A percentile compares a stretch with the other conserved stretches of the same genome.
Evolutionary conservation across 2,797 vertebrate species (phyloP).

Genomic region (Hydrophis major): DNA sequence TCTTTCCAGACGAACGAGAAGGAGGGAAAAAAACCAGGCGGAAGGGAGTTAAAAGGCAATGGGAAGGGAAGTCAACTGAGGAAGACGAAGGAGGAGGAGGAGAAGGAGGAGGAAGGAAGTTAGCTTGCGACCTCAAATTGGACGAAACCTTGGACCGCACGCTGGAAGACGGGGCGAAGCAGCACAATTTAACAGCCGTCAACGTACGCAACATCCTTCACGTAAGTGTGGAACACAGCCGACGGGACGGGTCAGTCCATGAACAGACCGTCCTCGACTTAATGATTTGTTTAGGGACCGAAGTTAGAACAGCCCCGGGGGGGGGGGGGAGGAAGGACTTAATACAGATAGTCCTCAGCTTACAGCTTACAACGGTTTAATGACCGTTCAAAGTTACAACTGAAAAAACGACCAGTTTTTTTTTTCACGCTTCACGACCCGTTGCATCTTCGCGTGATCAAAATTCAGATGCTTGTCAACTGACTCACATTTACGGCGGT

Average conservation of each 20-base stretch:
- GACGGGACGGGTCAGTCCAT: neutral
- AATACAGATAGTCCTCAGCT: too few relatives aligned
- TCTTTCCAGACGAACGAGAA: constrained; percentile 69
- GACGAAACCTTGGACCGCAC: constrained; percentile 86
- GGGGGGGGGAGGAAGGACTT: too few relatives aligned
- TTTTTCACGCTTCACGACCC: too few relatives aligned
- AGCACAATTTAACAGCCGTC: constrained; percentile 87
- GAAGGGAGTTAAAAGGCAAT: constrained; percentile 68
- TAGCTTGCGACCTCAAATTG: constrained; percentile 77
- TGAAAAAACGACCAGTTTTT: too few relatives aligned
- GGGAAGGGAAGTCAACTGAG: constrained; percentile 53
- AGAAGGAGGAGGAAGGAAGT: constrained; percentile 41
- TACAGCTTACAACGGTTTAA: too few relatives aligned
- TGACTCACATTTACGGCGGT: too few relatives aligned
- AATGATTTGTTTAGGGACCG: neutral
- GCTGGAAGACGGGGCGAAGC: constrained; percentile 86
- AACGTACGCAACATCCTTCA: constrained; percentile 92
- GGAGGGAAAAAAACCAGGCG: constrained; percentile 67
- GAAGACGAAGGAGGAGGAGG: constrained; percentile 42
- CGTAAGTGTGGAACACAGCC: constrained; percentile 68
- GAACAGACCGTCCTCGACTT: neutral
- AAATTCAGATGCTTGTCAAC: too few relatives aligned
- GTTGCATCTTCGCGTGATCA: too few relatives aligned
- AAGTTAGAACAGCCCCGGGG: neutral
- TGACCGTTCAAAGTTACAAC: too few relatives aligned